phyloP scores from a whole-genome alignment of 2,797 vertebrate species.

The Coreius guichenoti region DNA sequence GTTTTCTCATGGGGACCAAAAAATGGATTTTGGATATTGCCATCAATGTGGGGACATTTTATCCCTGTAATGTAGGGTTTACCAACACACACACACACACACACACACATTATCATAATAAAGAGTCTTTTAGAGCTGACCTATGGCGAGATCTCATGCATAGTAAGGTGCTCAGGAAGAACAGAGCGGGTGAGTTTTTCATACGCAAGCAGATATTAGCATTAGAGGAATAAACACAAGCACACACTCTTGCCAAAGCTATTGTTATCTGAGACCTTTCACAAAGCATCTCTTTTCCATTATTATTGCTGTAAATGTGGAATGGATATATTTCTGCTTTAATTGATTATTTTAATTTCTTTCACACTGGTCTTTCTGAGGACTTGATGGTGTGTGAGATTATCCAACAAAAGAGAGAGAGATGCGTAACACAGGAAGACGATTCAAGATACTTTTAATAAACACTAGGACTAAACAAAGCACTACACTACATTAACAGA shows the following conservation, averaged over 20 bases:
- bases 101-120: conserved; percentile 37
- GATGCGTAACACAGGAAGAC: too few species aligned
- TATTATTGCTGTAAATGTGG: neutral
- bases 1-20: too few species aligned
- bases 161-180: conserved; percentile 30
- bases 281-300: conserved; percentile 1
- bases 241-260: conserved; percentile 11
- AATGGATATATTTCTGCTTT: conserved; percentile 6
- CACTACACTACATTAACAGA: too few species aligned
- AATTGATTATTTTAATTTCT: neutral
- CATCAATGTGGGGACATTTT: too few species aligned
- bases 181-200: conserved; percentile 13
- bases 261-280: conserved; percentile 27
- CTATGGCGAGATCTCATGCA: conserved; percentile 30
- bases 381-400: too few species aligned
- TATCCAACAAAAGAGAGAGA: too few species aligned
- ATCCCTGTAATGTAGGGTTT: too few species aligned
- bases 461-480: too few species aligned
- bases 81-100: neutral
- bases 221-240: conserved; percentile 25
- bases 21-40: too few species aligned
- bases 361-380: too few species aligned
- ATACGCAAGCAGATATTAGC: conserved; percentile 27
- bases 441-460: too few species aligned
- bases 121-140: conserved; percentile 39